A percentile compares a stretch with the other conserved stretches of the same genome.
Evolutionary conservation across 2,113 vertebrate species (phyloP).

Genomic region (Ceyx cyanopectus): DNA sequence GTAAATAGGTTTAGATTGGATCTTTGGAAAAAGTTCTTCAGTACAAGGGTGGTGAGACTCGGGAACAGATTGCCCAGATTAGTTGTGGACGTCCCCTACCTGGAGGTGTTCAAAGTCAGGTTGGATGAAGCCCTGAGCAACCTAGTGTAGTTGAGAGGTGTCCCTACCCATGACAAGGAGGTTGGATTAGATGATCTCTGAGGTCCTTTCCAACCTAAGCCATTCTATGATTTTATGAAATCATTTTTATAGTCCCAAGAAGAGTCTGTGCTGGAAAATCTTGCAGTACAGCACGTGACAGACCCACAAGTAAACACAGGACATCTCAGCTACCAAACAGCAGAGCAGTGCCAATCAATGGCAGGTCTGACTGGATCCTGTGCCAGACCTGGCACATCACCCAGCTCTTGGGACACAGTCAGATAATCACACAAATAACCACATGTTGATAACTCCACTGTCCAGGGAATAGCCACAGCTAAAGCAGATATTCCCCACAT

Average conservation of each 20-base stretch:
- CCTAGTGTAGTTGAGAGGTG: no score
- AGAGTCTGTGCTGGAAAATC: neutral
- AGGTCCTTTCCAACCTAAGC: no score
- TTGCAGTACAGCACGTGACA: neutral
- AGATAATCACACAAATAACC: neutral
- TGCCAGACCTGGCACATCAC: neutral
- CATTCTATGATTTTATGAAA: no score
- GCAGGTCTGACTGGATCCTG: neutral
- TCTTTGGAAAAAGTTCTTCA: no score
- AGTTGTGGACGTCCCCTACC: no score
- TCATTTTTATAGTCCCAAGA: neutral
- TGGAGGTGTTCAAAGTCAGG: no score
- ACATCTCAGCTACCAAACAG: neutral
- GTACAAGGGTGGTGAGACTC: no score
- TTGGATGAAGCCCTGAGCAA: no score
- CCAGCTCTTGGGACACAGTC: neutral
- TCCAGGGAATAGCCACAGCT: neutral
- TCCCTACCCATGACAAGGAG: no score
- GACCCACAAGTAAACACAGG: neutral
- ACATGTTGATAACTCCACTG: neutral
- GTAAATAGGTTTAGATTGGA: no score
- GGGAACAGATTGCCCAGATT: no score
- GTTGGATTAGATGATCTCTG: no score
- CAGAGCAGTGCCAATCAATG: neutral
- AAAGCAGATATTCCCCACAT: neutral